Base-by-base conservation (phyloP, 2,888 invertebrate species). In the Orgyia antiqua region DNA sequence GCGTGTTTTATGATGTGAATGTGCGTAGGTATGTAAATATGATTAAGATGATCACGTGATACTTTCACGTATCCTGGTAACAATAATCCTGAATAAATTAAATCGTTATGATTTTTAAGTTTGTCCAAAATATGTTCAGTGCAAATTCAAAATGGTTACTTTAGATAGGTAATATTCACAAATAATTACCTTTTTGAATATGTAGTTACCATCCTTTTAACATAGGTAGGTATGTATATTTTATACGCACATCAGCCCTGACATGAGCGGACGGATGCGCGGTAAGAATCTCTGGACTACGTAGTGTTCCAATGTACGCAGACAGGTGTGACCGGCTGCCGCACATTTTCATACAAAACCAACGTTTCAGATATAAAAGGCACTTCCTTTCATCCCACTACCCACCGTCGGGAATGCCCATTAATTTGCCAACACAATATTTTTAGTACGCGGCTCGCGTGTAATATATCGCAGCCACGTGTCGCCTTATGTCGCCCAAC, bases 371-470 rank as follows among this genome's bases (percentile, higher is more conserved):
- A 79, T 83, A 82, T 83, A 82, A 84, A 83, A 83, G 83, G 79
- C 82, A 82, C 79, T 82, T 83, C 82, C 86, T 84, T 84, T 84
- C 84, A 83, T 83, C 86, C 86, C 80, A 75, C 79, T 68, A 76
- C 78, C 86, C 72, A 84, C 79, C 68, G 78, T 75, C 77, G 78
- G 69, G 86, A 86, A 86, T 86, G 86, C 86, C 84, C 86, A 86
- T 86, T 86, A 86, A 86, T 86, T 86, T 86, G 86, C 86, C 86
- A 86, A 84, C 86, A 84, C 84, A 86, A 86, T 86, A 86, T 86
- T 86, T 86, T 86, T 86, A 86, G 86, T 86, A 69, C 76, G 71
- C 83, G 77, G 76, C 79, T 75, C 75, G 84, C 76, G 78, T 80
- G 84, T 86, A 86, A 86, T 86, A 86, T 86, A 86, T 86, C 84